Evolutionary conservation across 2,113 vertebrate genomes (phyloP).

Genomic region (Myocastor coypus): DNA sequence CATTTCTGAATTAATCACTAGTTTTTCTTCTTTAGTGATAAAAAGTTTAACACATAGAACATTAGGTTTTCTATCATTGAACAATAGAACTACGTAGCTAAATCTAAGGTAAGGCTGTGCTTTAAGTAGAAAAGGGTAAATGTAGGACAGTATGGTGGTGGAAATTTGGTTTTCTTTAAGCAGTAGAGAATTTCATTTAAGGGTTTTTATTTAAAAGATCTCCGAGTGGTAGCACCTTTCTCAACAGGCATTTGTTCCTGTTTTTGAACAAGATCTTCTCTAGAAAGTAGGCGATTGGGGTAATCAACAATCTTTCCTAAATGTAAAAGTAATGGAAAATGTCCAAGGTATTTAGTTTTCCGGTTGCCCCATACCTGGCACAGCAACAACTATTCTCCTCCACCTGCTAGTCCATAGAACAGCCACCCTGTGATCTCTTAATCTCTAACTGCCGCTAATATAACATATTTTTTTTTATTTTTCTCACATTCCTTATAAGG

Average conservation of each 20-base stretch:
- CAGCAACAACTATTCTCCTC: background rate
- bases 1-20: conserved; percentile 63
- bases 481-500: background rate
- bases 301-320: too few relatives aligned
- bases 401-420: background rate
- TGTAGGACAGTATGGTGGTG: background rate
- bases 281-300: background rate
- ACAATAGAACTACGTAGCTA: background rate
- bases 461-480: background rate
- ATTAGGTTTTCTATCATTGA: conserved; percentile 37
- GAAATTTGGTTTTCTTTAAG: conserved; percentile 1
- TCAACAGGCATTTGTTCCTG: background rate
- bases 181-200: background rate
- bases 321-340: background rate
- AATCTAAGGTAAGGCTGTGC: background rate
- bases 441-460: background rate
- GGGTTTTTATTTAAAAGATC: background rate
- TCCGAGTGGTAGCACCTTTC: background rate
- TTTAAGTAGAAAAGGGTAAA: background rate
- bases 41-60: background rate
- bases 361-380: background rate
- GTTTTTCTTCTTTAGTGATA: conserved; percentile 1
- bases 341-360: background rate
- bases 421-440: conserved; percentile 11
- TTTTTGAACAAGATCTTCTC: conserved; percentile 12